Evolutionary conservation across 2,888 invertebrate genomes (phyloP).

Genomic region (Drosophila tripunctata): DNA sequence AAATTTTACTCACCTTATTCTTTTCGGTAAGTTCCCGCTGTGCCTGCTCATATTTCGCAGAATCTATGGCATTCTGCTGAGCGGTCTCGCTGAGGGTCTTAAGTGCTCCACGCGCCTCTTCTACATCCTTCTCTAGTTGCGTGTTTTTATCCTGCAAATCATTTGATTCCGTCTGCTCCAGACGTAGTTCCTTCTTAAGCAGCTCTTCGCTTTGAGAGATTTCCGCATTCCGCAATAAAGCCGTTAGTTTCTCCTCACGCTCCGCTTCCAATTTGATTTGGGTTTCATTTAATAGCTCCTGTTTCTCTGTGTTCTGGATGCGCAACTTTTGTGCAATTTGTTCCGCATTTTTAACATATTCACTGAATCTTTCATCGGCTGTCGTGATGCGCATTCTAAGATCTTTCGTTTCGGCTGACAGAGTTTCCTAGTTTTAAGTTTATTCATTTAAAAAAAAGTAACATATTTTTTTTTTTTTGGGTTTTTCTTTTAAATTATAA

Average conservation of each 20-base stretch:
- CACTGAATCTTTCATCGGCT: constrained; percentile 83
- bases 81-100: constrained; percentile 68
- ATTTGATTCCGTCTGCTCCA: constrained; percentile 88
- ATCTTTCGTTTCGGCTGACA: constrained; percentile 80
- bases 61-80: constrained; percentile 64
- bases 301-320: constrained; percentile 73
- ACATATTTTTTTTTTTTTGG: constrained; percentile 12
- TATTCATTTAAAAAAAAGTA: constrained; percentile 26
- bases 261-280: constrained; percentile 85
- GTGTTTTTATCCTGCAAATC: constrained; percentile 86
- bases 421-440: constrained; percentile 73
- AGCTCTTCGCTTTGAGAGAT: constrained; percentile 92
- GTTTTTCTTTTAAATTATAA: constrained; percentile 3
- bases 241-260: constrained; percentile 90
- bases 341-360: constrained; percentile 82
- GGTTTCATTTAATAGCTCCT: constrained; percentile 74
- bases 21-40: constrained; percentile 87
- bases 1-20: constrained; percentile 86
- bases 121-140: constrained; percentile 85
- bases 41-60: constrained; percentile 72
- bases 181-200: constrained; percentile 89
- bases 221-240: constrained; percentile 91
- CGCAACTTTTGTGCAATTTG: constrained; percentile 78
- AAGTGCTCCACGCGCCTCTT: constrained; percentile 75
- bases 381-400: constrained; percentile 77